A percentile compares a stretch with the other conserved stretches of the same genome.
Conservation (phyloP, 2,797 vertebrate genomes). For the Labroides dimidiatus region DNA sequence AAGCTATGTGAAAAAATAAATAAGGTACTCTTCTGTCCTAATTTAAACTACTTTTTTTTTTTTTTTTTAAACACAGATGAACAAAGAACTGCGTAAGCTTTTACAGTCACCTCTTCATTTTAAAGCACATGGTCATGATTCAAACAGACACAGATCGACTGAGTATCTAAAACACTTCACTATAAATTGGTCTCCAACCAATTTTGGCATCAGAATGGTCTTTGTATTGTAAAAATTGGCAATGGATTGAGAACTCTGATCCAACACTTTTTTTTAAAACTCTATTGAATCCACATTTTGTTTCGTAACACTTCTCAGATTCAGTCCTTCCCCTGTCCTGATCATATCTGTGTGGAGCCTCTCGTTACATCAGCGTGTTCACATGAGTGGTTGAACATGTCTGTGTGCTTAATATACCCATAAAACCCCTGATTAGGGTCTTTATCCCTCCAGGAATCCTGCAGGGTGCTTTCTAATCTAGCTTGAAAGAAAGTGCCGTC, state of each 20-base stretch:
- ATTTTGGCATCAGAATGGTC: conserved; percentile 72
- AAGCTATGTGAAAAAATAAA: conserved; percentile 91
- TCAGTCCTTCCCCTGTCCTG: conserved; percentile 19
- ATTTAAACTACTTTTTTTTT: conserved; percentile 81
- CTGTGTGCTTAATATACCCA: conserved; percentile 61
- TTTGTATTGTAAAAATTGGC: conserved; percentile 65
- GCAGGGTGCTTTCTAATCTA: conserved; percentile 48
- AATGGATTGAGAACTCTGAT: conserved; percentile 37
- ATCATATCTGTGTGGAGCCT: conserved; percentile 52
- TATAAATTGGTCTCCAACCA: conserved; percentile 64
- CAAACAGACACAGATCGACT: conserved; percentile 71
- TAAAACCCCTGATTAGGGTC: conserved; percentile 74
- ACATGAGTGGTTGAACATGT: conserved; percentile 75
- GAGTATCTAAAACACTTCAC: conserved; percentile 67
- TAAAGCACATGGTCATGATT: conserved; percentile 76
- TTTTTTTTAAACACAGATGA: conserved; percentile 72
- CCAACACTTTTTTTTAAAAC: conserved; percentile 32
- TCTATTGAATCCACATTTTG: conserved; percentile 28
- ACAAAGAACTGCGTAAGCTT: conserved; percentile 76
- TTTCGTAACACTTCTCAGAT: conserved; percentile 50
- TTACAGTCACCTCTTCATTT: conserved; percentile 77
- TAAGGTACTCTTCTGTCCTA: conserved; percentile 85
- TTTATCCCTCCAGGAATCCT: conserved; percentile 72
- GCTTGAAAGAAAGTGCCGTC: conserved; percentile 70
- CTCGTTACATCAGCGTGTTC: conserved; percentile 61